Base-by-base conservation (phyloP, 2,888 invertebrate species). In the Ceriagrion tenellum region DNA sequence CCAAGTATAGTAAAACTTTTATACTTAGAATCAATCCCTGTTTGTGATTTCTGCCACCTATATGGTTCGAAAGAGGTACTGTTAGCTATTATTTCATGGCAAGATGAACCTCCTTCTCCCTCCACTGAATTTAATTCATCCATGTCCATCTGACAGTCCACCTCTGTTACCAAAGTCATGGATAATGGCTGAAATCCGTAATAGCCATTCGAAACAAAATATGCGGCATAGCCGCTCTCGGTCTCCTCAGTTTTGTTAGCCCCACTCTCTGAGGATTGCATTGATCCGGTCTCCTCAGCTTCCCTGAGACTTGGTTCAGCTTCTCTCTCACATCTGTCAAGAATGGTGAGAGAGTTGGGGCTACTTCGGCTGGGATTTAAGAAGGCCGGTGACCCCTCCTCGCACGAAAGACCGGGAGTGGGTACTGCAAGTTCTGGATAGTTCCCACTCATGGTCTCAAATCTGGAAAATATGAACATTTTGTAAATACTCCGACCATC, bases 111-210 rank as follows among this genome's bases (percentile, higher is more conserved):
- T 40, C 56, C 93, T 93, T 63, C 93, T 93, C 69, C 93, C 93
- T 93, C 93, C 93, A 74, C 93, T 93, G 93, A 56, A 93, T 93
- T 93, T 93, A 93, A 93, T 69, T 93, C 93, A 93, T 69, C 93
- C 93, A 93, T 69, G 93, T 93, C 93, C 93, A 93, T 93, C 47
- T 93, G 93, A 93, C 93, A 93, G 63, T 93, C 93, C 93, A 93
- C 93, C 93, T 93, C 93, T 93, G 93, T 69, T 69, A 93, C 69
- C 93, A 93, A 69, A 69, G 93, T 40, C 93, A 93, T 69, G 69
- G 93, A 69, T 93, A 93, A 93, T 16, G 93, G 93, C 69, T 74
- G 93, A 93, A 93, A 93, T 93, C 93, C 93, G 69, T 93, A 93
- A 74, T 93, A 93, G 69, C 93, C 93, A 69, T 93, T 93, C 47